phyloP scores from a whole-genome alignment of 2,888 invertebrate genomes.

The Cryptocephalus moraei region DNA sequence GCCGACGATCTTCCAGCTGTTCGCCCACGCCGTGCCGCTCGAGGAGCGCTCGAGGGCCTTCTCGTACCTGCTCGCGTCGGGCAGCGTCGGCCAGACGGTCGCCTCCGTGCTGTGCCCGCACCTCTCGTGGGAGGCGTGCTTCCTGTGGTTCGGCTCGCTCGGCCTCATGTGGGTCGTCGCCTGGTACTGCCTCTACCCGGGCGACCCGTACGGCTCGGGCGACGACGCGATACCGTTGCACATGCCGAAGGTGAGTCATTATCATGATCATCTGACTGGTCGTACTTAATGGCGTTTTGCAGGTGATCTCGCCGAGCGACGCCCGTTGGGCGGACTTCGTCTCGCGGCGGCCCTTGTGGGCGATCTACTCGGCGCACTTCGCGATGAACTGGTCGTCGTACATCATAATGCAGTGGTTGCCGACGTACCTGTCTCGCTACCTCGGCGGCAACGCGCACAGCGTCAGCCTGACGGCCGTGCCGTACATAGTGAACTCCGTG shows the following conservation, averaged over 20 bases:
- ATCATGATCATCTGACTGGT: no score
- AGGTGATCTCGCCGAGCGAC: slow-evolving; percentile 29
- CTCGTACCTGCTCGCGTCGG: slow-evolving; percentile 60
- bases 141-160: slow-evolving; percentile 56
- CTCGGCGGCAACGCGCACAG: slow-evolving; percentile 57
- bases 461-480: slow-evolving; percentile 62
- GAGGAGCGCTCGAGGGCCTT: slow-evolving; percentile 64
- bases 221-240: slow-evolving; percentile 48
- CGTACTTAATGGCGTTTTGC: no score
- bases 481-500: slow-evolving; percentile 62
- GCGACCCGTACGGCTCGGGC: slow-evolving; percentile 34
- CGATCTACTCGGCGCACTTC: slow-evolving; percentile 65
- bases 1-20: slow-evolving; percentile 66
- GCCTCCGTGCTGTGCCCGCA: slow-evolving; percentile 63
- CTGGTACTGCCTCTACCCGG: slow-evolving; percentile 54
- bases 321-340: slow-evolving; percentile 57
- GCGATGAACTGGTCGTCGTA: slow-evolving; percentile 75
- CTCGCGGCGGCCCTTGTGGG: slow-evolving; percentile 59
- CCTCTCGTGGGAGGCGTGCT: slow-evolving; percentile 55
- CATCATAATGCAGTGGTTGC: slow-evolving; percentile 72
- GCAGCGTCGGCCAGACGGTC: slow-evolving; percentile 65
- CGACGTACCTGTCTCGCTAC: slow-evolving; percentile 54
- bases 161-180: slow-evolving; percentile 58
- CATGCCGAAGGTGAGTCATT: slow-evolving; percentile 47
- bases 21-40: slow-evolving; percentile 59